phyloP scores from a whole-genome alignment of 2,797 vertebrate species.

The Anguilla marmorata region DNA sequence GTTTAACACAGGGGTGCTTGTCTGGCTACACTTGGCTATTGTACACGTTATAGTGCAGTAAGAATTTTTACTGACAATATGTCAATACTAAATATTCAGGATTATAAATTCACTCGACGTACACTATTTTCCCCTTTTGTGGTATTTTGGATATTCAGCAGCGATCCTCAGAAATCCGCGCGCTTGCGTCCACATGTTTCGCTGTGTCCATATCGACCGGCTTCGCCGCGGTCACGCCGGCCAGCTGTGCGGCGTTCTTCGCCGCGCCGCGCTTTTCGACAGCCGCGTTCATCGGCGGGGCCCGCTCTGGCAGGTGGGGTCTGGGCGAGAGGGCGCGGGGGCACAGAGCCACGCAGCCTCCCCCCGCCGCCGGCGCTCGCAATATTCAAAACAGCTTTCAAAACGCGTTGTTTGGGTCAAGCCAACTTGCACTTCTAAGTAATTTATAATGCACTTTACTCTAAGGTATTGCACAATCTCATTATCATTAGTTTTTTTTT shows the following conservation, averaged over 20 bases:
- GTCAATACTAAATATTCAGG: no score
- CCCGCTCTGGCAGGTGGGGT: constrained; percentile 45
- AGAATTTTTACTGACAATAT: no score
- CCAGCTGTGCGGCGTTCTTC: background rate
- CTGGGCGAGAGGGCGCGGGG: constrained; percentile 29
- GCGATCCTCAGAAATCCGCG: no score
- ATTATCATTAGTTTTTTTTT: constrained; percentile 98
- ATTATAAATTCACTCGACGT: no score
- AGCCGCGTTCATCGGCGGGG: constrained; percentile 6
- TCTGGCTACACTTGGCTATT: no score
- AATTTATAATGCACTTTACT: constrained; percentile 96
- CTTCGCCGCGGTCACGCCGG: background rate
- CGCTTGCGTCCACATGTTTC: no score
- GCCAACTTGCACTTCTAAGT: constrained; percentile 89
- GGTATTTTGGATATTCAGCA: no score
- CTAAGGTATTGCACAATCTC: constrained; percentile 97
- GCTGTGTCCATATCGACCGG: background rate
- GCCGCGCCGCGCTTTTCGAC: background rate
- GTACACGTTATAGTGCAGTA: no score
- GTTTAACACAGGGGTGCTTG: no score
- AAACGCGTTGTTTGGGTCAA: constrained; percentile 86
- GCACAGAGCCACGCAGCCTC: constrained; percentile 40
- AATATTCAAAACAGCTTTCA: constrained; percentile 74
- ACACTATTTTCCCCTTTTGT: no score
- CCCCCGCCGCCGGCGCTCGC: constrained; percentile 57